phyloP scores from a whole-genome alignment of 2,113 vertebrate genomes.

The Tympanuchus pallidicinctus region DNA sequence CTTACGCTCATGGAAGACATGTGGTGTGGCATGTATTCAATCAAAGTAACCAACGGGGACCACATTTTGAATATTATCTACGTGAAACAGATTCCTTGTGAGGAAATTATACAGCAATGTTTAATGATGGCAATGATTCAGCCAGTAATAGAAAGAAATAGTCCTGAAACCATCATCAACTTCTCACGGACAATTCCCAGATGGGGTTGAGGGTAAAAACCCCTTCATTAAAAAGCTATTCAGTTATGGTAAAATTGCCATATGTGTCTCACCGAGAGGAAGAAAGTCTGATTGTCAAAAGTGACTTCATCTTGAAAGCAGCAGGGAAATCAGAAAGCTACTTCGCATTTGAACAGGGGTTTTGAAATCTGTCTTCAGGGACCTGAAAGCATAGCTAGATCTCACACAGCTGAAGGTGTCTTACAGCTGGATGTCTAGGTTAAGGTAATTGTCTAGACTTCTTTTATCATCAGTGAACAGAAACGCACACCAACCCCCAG shows the following conservation, averaged over 20 bases:
- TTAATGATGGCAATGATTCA: slow-evolving; percentile 58
- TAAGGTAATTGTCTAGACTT: slow-evolving; percentile 71
- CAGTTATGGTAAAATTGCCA: slow-evolving; percentile 49
- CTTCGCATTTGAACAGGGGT: slow-evolving; percentile 19
- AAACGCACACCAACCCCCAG: slow-evolving; percentile 51
- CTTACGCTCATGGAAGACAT: slow-evolving; percentile 22
- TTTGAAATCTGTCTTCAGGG: slow-evolving; percentile 54
- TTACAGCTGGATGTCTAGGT: slow-evolving; percentile 68
- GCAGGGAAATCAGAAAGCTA: slow-evolving; percentile 48
- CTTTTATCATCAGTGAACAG: slow-evolving; percentile 68
- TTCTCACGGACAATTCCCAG: slow-evolving; percentile 47
- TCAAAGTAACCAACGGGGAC: slow-evolving; percentile 40
- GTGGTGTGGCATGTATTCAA: slow-evolving; percentile 17
- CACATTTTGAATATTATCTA: slow-evolving; percentile 44
- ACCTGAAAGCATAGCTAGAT: slow-evolving; percentile 31
- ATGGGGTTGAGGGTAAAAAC: slow-evolving; percentile 42
- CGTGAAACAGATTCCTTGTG: slow-evolving; percentile 32
- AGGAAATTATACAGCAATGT: slow-evolving; percentile 53
- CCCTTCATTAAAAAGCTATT: slow-evolving; percentile 59
- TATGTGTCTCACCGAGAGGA: slow-evolving; percentile 36
- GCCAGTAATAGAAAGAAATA: slow-evolving; percentile 41
- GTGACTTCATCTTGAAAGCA: slow-evolving; percentile 53
- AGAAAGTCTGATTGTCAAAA: slow-evolving; percentile 45
- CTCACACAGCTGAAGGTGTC: slow-evolving; percentile 51
- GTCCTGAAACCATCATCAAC: slow-evolving; percentile 41